phyloP scores from a whole-genome alignment of 2,113 vertebrate species.

The Megatriorchis doriae region DNA sequence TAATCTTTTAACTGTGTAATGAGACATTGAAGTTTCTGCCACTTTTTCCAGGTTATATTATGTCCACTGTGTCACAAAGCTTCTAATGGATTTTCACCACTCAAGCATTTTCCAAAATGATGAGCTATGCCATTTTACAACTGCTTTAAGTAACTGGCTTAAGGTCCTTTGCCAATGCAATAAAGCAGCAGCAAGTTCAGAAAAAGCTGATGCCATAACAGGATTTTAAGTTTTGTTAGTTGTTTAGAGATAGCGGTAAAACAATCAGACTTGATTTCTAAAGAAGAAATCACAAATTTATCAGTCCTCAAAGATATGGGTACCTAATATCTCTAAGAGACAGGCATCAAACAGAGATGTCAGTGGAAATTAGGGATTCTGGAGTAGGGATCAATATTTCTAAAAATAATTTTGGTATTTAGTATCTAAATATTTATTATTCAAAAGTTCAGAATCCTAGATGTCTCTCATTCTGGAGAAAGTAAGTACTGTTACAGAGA shows the following conservation, averaged over 20 bases:
- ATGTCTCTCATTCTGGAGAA: background rate
- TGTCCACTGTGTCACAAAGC: background rate
- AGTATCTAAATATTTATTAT: background rate
- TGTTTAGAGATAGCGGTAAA: background rate
- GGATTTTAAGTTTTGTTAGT: background rate
- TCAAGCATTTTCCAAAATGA: too few relatives aligned
- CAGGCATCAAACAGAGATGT: background rate
- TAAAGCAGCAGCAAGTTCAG: background rate
- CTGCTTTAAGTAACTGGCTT: background rate
- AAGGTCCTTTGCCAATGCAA: background rate
- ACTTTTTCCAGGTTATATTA: background rate
- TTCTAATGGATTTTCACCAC: background rate
- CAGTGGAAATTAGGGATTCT: background rate
- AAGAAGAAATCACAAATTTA: background rate
- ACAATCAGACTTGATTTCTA: background rate
- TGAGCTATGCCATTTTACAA: background rate
- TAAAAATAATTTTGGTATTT: background rate
- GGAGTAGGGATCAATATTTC: background rate
- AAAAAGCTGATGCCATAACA: background rate
- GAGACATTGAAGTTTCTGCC: background rate
- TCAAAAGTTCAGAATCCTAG: background rate
- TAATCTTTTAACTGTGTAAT: background rate
- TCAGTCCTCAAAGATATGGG: background rate
- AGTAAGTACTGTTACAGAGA: background rate
- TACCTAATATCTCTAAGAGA: background rate